These are phyloP conservation scores for Trypoxylus dichotomus DNA, from an alignment of 1,140 invertebrate genomes.

Conservation along the genomic window DNA sequence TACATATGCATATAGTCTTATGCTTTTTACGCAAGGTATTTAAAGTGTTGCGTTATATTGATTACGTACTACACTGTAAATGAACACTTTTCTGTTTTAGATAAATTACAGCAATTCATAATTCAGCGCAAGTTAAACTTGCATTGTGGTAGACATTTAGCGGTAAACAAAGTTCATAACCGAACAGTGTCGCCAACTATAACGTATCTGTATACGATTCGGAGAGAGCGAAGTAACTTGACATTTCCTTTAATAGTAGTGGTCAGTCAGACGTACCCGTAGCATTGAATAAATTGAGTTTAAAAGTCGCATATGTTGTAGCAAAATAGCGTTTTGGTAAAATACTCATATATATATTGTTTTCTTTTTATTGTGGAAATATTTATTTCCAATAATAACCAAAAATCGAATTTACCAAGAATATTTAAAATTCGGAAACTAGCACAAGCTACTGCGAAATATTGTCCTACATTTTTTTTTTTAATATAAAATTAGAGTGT, in stretches of 20 bases:
- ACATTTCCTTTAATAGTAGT: slow-evolving; percentile 27
- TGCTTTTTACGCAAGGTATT: background rate
- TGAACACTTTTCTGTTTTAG: background rate
- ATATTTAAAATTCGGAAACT: no score
- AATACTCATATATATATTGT: no score
- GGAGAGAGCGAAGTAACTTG: slow-evolving; percentile 28
- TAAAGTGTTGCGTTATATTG: background rate
- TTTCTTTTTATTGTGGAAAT: no score
- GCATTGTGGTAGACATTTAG: background rate
- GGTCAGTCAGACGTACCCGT: background rate
- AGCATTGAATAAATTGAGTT: background rate
- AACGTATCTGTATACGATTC: slow-evolving; percentile 5
- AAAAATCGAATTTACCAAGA: no score
- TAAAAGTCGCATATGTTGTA: background rate
- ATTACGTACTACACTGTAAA: background rate
- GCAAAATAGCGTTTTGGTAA: no score
- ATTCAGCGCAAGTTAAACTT: background rate
- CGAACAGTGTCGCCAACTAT: background rate
- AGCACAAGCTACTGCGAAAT: no score
- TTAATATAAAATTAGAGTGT: no score
- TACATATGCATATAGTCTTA: background rate
- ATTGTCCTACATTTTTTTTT: no score
- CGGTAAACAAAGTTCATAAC: background rate
- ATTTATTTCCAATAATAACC: no score
- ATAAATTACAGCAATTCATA: background rate